phyloP scores from a whole-genome alignment of 2,797 vertebrate species.

The Brachymystax lenok region DNA sequence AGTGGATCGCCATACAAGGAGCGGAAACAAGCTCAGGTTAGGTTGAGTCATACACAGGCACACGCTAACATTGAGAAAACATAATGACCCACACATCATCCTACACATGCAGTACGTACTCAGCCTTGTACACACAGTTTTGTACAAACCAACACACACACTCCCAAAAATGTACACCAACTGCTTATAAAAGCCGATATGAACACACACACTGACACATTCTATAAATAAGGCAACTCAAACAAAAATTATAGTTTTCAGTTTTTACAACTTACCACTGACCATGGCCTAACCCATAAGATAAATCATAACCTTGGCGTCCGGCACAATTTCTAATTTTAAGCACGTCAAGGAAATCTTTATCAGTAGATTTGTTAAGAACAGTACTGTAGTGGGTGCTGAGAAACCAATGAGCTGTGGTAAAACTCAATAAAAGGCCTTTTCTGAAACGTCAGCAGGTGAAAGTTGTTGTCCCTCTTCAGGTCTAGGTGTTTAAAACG shows the following conservation, averaged over 20 bases:
- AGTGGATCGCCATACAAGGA: slow-evolving; percentile 79
- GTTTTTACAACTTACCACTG: slow-evolving; percentile 40
- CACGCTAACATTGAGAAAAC: slow-evolving; percentile 4
- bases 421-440: background rate
- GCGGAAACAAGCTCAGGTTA: slow-evolving; percentile 74
- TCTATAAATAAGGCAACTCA: slow-evolving; percentile 63
- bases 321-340: background rate
- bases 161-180: slow-evolving; percentile 2
- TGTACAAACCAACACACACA: slow-evolving; percentile 17
- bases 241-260: slow-evolving; percentile 48
- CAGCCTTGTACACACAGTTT: background rate
- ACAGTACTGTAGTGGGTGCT: no score
- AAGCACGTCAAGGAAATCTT: background rate
- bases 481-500: background rate
- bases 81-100: slow-evolving; percentile 16
- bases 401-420: background rate
- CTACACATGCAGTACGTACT: slow-evolving; percentile 19
- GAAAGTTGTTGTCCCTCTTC: background rate
- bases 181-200: slow-evolving; percentile 2
- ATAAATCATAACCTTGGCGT: no score
- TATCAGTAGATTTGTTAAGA: background rate
- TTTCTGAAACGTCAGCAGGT: background rate
- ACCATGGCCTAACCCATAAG: slow-evolving; percentile 15
- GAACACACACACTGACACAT: slow-evolving; percentile 42
- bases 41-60: slow-evolving; percentile 64